A percentile compares a stretch with the other conserved stretches of the same genome.
Conservation (phyloP, 2,888 invertebrate species). For the Schizaphis graminum region DNA sequence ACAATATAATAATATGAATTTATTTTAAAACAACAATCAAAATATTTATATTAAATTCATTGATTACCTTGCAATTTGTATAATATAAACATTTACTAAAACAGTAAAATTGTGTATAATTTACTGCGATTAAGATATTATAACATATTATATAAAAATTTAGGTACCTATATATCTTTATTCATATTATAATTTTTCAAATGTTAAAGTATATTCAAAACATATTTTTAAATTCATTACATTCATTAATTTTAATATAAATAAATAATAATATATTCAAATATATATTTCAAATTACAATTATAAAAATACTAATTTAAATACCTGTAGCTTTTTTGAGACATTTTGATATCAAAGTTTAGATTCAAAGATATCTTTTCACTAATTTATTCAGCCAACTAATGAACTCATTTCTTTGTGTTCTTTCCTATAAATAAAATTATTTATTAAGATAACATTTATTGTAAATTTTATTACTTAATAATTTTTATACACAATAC, state of each 20-base stretch:
- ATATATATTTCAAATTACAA: neutral
- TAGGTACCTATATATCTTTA: neutral
- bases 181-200: neutral
- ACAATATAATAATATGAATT: neutral
- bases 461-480: neutral
- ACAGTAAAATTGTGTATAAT: neutral
- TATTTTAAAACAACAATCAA: neutral
- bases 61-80: neutral
- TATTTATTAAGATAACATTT: neutral
- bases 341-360: slow-evolving; percentile 32
- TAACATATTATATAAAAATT: neutral
- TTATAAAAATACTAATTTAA: neutral
- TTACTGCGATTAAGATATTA: neutral
- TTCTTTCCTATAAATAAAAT: slow-evolving; percentile 8
- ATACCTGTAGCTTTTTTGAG: slow-evolving; percentile 34
- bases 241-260: neutral
- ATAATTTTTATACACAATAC: neutral
- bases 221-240: neutral
- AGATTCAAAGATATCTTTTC: neutral
- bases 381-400: neutral
- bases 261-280: neutral
- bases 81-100: neutral
- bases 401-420: neutral
- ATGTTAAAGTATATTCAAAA: neutral
- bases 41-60: neutral